Evolutionary conservation across 2,113 vertebrate genomes (phyloP).

Genomic region (Platysteira castanea): DNA sequence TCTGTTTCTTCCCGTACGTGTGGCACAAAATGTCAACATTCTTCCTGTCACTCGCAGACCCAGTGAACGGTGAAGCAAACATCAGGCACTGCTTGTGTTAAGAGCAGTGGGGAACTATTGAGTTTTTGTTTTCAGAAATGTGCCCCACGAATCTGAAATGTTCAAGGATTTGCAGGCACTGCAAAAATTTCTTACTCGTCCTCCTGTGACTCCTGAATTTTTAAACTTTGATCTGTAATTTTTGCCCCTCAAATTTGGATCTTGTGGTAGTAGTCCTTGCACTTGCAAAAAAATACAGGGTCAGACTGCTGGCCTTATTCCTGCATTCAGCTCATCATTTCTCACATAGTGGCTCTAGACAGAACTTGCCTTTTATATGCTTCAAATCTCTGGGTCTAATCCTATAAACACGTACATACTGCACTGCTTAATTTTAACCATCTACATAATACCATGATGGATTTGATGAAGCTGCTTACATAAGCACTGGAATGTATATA

Average conservation of each 20-base stretch:
- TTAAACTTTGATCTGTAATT: not conserved
- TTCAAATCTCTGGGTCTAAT: constrained; percentile 5
- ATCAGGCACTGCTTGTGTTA: not conserved
- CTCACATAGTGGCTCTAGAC: not conserved
- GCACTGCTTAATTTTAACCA: not conserved
- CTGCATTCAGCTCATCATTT: not conserved
- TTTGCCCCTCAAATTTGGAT: not conserved
- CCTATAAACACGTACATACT: not conserved
- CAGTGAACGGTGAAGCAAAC: constrained; percentile 41
- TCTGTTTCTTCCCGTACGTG: constrained; percentile 3
- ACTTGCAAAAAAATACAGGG: not conserved
- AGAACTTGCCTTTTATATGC: not conserved
- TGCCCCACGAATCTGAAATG: not conserved
- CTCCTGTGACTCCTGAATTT: not conserved
- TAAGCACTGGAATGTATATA: not conserved
- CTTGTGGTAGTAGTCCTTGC: not conserved
- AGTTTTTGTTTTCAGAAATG: constrained; percentile 34
- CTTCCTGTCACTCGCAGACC: constrained; percentile 41
- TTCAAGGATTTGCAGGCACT: not conserved
- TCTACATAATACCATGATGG: not conserved
- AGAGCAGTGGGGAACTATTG: constrained; percentile 7
- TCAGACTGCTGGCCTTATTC: not conserved
- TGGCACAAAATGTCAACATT: constrained; percentile 62
- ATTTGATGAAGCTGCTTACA: not conserved
- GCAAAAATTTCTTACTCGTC: not conserved